Percentiles rank a stretch among this genome's conserved stretches.
Conservation (phyloP, 2,888 invertebrate genomes). For the Melinaea menophilus region DNA sequence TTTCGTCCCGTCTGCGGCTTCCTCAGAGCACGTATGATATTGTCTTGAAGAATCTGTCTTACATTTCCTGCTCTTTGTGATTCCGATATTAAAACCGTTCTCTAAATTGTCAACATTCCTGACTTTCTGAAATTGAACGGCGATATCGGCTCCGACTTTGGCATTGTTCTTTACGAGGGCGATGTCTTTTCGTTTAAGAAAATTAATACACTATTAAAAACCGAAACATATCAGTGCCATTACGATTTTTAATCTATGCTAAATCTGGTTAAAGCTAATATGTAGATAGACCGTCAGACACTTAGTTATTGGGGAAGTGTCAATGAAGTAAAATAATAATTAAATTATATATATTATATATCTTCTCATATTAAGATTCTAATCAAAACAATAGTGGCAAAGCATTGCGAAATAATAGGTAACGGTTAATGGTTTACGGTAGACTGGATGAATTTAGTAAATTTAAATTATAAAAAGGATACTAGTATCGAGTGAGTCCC, state of each 20-base stretch:
- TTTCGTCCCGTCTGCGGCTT: constrained; percentile 21
- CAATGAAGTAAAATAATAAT: too few species aligned
- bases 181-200: constrained; percentile 82
- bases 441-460: background rate
- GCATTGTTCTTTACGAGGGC: constrained; percentile 97
- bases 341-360: too few species aligned
- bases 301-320: too few species aligned
- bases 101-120: constrained; percentile 48
- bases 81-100: constrained; percentile 49
- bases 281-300: too few species aligned
- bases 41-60: constrained; percentile 41
- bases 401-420: too few species aligned
- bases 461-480: constrained; percentile 73
- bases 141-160: constrained; percentile 87
- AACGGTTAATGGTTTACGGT: too few species aligned
- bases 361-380: too few species aligned
- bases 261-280: too few species aligned
- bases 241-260: too few species aligned
- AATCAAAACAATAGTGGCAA: too few species aligned
- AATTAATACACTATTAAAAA: constrained; percentile 42
- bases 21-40: constrained; percentile 52
- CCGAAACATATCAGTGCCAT: background rate
- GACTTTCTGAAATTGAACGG: constrained; percentile 78
- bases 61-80: constrained; percentile 36
- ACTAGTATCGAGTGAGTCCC: constrained; percentile 91